phyloP scores from a whole-genome alignment of 2,888 invertebrate genomes.

The Diloba caeruleocephala region DNA sequence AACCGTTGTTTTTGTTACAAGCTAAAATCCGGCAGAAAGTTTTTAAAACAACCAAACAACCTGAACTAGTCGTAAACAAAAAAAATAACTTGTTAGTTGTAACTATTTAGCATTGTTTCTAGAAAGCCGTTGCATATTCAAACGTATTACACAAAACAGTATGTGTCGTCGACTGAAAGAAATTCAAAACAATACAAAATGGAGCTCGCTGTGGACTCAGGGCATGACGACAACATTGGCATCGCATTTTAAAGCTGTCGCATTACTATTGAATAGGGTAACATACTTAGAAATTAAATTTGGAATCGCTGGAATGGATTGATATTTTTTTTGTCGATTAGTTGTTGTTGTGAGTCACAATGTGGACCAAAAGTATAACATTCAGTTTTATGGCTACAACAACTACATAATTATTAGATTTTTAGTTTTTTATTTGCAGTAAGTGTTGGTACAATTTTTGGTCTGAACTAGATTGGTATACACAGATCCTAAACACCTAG shows the following conservation, averaged over 20 bases:
- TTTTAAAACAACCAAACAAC: constrained; percentile 53
- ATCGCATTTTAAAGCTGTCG: constrained; percentile 51
- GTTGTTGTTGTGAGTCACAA: constrained; percentile 42
- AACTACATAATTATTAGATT: no score
- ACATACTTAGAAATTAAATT: constrained; percentile 49
- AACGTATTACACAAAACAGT: constrained; percentile 55
- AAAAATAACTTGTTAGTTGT: constrained; percentile 53
- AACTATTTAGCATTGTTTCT: constrained; percentile 63
- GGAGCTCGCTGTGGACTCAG: constrained; percentile 31
- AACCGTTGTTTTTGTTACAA: constrained; percentile 59
- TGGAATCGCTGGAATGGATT: constrained; percentile 36
- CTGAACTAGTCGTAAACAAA: constrained; percentile 59
- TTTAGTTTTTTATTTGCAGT: no score
- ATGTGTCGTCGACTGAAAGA: constrained; percentile 66
- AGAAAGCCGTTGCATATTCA: constrained; percentile 80
- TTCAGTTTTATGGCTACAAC: no score
- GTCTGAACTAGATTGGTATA: no score
- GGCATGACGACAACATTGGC: constrained; percentile 58
- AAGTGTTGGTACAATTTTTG: no score
- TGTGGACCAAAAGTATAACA: constrained; percentile 27
- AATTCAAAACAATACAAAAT: constrained; percentile 68
- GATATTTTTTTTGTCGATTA: constrained; percentile 45
- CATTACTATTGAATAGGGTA: constrained; percentile 34
- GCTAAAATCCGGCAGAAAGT: constrained; percentile 72
- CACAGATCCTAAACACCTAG: no score